phyloP scores from a whole-genome alignment of 92 coral and sea anemone species.

The Virgularia gustaviana region DNA sequence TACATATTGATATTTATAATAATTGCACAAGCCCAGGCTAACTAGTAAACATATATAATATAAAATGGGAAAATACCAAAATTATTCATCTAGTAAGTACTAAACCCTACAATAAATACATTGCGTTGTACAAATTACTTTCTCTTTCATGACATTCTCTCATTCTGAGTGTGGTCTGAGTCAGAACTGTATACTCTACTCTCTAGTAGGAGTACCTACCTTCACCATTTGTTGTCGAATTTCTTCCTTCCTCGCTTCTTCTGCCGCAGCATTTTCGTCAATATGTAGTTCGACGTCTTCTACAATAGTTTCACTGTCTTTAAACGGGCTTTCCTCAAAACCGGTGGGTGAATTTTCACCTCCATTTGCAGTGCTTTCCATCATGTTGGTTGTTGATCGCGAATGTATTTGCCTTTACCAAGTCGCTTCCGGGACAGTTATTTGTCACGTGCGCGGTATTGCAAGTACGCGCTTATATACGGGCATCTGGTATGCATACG shows the following conservation, averaged over 20 bases:
- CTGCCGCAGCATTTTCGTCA: constrained; percentile 76
- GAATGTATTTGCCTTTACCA: no score
- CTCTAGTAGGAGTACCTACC: constrained; percentile 59
- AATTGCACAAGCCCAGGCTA: no score
- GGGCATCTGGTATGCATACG: no score
- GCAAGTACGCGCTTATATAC: no score
- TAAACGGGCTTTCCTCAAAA: constrained; percentile 48
- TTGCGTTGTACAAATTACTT: constrained; percentile 54
- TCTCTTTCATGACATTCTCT: not conserved
- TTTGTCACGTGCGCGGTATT: no score
- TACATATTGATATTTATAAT: no score
- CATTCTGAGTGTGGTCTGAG: not conserved
- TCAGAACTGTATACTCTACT: not conserved
- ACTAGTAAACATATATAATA: no score
- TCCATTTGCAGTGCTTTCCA: constrained; percentile 9
- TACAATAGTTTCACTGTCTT: constrained; percentile 43
- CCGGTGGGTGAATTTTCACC: constrained; percentile 15
- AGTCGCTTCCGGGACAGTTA: no score
- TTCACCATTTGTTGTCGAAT: constrained; percentile 70
- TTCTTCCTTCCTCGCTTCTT: constrained; percentile 79
- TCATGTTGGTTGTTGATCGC: no score
- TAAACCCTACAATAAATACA: constrained; percentile 1
- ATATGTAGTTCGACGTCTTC: constrained; percentile 63
- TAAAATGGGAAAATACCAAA: no score
- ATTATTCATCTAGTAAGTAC: not conserved